These are phyloP conservation scores for Burhinus oedicnemus DNA, from an alignment of 2,113 vertebrate genomes.

Conservation along the genomic window DNA sequence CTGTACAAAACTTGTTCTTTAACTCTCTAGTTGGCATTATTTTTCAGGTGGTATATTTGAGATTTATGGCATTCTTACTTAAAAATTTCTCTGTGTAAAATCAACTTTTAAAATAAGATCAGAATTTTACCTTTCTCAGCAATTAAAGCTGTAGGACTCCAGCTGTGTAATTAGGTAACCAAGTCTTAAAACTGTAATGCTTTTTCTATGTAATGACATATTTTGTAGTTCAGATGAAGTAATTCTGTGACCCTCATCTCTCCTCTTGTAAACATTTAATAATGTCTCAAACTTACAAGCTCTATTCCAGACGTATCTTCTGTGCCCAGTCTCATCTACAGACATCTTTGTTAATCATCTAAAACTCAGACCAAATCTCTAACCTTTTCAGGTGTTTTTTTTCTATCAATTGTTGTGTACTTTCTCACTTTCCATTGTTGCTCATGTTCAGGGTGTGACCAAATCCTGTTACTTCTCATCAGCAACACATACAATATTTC, in stretches of 20 bases:
- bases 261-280: background rate
- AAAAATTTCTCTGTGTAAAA: background rate
- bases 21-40: background rate
- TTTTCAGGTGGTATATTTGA: background rate
- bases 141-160: background rate
- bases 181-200: background rate
- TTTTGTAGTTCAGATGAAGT: slow-evolving; percentile 6
- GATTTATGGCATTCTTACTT: background rate
- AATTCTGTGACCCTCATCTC: background rate
- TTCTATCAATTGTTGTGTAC: background rate
- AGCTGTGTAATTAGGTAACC: background rate
- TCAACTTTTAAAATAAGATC: background rate
- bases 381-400: background rate
- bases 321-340: background rate
- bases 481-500: background rate
- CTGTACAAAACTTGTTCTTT: background rate
- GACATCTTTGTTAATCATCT: background rate
- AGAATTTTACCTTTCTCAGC: background rate
- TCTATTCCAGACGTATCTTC: background rate
- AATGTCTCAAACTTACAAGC: background rate
- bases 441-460: background rate
- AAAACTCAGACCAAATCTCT: background rate
- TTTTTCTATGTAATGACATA: background rate
- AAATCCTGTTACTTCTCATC: background rate
- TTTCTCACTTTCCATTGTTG: background rate